Percentiles rank a stretch among this genome's conserved stretches.
Evolutionary conservation across 2,888 invertebrate species (phyloP).

Genomic region (Eupithecia insigniata): DNA sequence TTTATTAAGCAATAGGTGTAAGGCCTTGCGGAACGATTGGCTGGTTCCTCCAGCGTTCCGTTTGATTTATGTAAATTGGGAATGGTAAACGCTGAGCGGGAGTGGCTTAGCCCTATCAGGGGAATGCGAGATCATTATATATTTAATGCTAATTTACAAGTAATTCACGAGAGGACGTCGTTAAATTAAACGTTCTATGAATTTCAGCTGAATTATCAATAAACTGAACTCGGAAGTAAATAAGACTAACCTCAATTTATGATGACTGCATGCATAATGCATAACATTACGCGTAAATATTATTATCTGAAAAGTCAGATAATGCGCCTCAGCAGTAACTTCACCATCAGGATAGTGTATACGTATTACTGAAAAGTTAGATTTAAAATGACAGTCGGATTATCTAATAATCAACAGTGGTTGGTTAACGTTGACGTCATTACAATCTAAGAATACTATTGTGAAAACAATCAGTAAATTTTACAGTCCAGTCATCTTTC

Average conservation of each 20-base stretch:
- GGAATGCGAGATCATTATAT: slow-evolving; percentile 52
- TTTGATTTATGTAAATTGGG: slow-evolving; percentile 72
- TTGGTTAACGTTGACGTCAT: not conserved
- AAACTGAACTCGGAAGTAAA: slow-evolving; percentile 11
- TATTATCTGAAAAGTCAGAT: not conserved
- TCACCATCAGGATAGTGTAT: not conserved
- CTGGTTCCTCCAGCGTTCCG: slow-evolving; percentile 49
- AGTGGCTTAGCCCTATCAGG: slow-evolving; percentile 38
- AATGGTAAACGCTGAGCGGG: slow-evolving; percentile 53
- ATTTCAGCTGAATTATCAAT: slow-evolving; percentile 24
- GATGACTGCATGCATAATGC: not conserved
- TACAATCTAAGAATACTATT: not conserved
- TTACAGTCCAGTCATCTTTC: not conserved
- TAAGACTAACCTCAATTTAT: slow-evolving; percentile 17
- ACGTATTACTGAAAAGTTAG: not conserved
- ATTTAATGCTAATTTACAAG: slow-evolving; percentile 39
- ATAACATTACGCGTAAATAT: not conserved
- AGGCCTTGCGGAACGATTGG: slow-evolving; percentile 52
- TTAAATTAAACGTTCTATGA: slow-evolving; percentile 13
- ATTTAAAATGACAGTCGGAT: not conserved
- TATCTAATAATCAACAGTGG: not conserved
- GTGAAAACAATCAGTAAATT: not conserved
- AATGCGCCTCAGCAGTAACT: slow-evolving; percentile 8
- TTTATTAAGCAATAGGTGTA: slow-evolving; percentile 57
- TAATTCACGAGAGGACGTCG: slow-evolving; percentile 31